phyloP scores from a whole-genome alignment of 2,797 vertebrate species.

The Dendrocincla fuliginosa region DNA sequence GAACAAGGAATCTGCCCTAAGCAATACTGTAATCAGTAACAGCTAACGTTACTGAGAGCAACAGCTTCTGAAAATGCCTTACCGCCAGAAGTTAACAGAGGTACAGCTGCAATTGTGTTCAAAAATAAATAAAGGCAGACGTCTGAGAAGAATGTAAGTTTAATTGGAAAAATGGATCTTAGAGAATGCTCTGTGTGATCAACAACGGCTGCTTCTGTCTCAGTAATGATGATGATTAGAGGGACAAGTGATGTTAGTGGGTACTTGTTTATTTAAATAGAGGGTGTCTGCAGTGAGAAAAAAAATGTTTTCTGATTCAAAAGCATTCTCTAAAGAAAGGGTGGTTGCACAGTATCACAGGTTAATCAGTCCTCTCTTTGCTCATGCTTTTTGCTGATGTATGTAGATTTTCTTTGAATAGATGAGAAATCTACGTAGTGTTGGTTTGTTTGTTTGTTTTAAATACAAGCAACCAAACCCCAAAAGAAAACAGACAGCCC shows the following conservation, averaged over 20 bases:
- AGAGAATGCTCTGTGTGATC: not conserved
- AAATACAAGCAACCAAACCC: not conserved
- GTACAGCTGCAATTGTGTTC: not conserved
- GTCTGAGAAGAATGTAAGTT: not conserved
- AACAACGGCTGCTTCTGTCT: not conserved
- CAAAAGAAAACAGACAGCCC: not conserved
- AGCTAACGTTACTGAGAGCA: not conserved
- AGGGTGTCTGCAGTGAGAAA: not conserved
- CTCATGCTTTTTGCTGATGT: not conserved
- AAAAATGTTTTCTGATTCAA: not conserved
- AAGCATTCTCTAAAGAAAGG: not conserved
- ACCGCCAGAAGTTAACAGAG: not conserved
- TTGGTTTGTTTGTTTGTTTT: too few relatives aligned
- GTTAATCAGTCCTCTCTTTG: not conserved
- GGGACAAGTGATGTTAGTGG: not conserved
- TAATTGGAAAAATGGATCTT: not conserved
- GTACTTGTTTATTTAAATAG: not conserved
- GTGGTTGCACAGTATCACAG: not conserved
- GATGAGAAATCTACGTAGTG: not conserved
- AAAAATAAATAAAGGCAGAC: constrained; percentile 10
- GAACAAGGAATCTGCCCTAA: constrained; percentile 27
- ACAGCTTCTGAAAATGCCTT: constrained; percentile 25
- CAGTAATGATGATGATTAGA: not conserved
- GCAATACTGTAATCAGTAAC: not conserved
- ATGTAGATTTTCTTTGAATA: not conserved